Evolutionary conservation across 1,140 invertebrate genomes (phyloP).

Genomic region (Ceratina calcarata): DNA sequence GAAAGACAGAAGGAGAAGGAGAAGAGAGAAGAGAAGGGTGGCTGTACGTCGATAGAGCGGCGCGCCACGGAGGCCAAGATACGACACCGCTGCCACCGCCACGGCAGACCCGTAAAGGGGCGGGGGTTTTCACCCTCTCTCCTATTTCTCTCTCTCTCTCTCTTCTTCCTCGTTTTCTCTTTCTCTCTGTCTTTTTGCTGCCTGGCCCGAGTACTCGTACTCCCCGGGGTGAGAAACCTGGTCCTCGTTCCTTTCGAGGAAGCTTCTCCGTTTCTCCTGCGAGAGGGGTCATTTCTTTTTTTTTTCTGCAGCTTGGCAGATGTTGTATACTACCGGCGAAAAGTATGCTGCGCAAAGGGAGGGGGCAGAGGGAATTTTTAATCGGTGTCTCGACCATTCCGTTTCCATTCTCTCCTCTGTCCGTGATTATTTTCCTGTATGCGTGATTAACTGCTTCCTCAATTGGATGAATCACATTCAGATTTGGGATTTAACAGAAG

Average conservation of each 20-base stretch:
- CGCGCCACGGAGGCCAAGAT: constrained; percentile 80
- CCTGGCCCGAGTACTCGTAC: constrained; percentile 11
- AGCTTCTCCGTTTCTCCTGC: constrained; percentile 14
- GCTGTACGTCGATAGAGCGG: constrained; percentile 81
- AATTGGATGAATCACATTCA: too few relatives aligned
- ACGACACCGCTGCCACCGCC: constrained; percentile 79
- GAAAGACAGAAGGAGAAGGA: constrained; percentile 55
- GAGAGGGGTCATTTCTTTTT: constrained; percentile 27
- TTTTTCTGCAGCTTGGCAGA: constrained; percentile 72
- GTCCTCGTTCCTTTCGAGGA: constrained; percentile 66
- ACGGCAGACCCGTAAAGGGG: constrained; percentile 78
- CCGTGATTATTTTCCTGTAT: too few relatives aligned
- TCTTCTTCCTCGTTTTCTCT: not conserved
- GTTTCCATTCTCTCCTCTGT: not conserved
- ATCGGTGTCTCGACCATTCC: constrained; percentile 55
- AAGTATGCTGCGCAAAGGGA: constrained; percentile 14
- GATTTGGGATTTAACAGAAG: too few relatives aligned
- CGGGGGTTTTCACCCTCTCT: constrained; percentile 65
- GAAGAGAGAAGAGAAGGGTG: constrained; percentile 68
- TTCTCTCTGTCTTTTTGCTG: constrained; percentile 4
- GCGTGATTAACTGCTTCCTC: not conserved
- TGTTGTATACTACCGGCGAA: constrained; percentile 67
- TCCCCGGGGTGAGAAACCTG: constrained; percentile 48
- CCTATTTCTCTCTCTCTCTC: constrained; percentile 1
- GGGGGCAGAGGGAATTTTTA: constrained; percentile 76